Conservation (phyloP, 1,140 invertebrate species). For the Bombus difficillimus region DNA sequence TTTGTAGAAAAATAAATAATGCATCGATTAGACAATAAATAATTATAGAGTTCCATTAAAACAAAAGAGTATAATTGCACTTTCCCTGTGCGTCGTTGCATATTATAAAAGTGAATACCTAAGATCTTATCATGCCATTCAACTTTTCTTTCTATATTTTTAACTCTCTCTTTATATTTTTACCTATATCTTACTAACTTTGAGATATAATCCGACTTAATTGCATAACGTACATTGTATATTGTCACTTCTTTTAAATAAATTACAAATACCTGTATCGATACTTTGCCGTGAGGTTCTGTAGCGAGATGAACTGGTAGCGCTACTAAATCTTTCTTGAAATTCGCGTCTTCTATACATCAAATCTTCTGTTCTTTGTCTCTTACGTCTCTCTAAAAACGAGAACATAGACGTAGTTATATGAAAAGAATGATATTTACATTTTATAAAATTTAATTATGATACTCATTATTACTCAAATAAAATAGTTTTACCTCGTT, state of each 20-base stretch:
- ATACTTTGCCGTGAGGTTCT: conserved; percentile 83
- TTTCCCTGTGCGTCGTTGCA: no score
- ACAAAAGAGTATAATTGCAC: no score
- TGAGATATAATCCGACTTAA: no score
- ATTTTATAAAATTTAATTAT: conserved; percentile 7
- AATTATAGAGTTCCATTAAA: no score
- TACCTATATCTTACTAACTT: no score
- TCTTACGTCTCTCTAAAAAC: conserved; percentile 88
- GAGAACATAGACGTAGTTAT: not conserved
- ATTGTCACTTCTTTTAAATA: not conserved
- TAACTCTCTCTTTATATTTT: no score
- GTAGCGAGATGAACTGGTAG: conserved; percentile 81
- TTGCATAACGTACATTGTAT: not conserved
- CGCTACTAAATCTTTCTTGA: conserved; percentile 85
- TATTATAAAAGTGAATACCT: no score
- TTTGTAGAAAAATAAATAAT: no score
- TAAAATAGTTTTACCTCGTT: conserved; percentile 85
- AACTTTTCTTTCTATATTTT: no score
- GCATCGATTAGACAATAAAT: no score
- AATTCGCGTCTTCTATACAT: conserved; percentile 88
- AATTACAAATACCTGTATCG: conserved; percentile 80
- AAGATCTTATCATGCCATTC: no score
- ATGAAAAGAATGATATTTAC: not conserved
- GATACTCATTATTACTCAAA: not conserved
- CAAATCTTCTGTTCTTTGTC: conserved; percentile 91